Conservation (phyloP, 2,113 vertebrate species). For the Hydrochoerus hydrochaeris region DNA sequence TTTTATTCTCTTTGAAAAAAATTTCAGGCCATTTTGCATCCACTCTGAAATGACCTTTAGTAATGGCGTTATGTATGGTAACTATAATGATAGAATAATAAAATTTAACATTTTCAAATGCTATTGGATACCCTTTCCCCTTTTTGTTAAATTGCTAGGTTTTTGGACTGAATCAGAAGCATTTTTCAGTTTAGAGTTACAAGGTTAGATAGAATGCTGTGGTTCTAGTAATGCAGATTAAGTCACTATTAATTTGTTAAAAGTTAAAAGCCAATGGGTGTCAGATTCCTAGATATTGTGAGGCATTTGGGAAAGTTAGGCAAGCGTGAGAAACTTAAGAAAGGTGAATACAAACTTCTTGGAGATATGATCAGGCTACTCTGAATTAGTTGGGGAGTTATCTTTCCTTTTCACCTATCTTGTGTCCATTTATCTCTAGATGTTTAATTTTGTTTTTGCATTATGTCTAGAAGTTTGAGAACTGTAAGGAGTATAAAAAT, state of each 20-base stretch:
- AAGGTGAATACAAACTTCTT: not conserved
- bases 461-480: not conserved
- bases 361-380: not conserved
- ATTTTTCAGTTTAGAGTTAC: conserved; percentile 24
- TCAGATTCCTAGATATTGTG: not conserved
- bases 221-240: not conserved
- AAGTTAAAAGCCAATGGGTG: not conserved
- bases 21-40: conserved; percentile 30
- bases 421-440: not conserved
- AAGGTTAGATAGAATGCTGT: conserved; percentile 5
- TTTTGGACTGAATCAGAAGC: not conserved
- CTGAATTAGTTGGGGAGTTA: not conserved
- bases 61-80: not conserved
- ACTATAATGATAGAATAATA: conserved; percentile 55
- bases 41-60: conserved; percentile 17
- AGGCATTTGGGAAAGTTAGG: conserved; percentile 32
- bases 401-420: not conserved
- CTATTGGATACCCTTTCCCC: not conserved
- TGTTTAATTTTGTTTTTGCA: not conserved
- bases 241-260: conserved; percentile 40
- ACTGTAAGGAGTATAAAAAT: conserved; percentile 32
- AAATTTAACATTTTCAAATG: conserved; percentile 54
- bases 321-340: not conserved
- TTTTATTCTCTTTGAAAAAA: not conserved
- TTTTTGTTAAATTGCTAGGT: conserved; percentile 24